Evolutionary conservation across 2,888 invertebrate species (phyloP).

Genomic region (Drosophila recens): DNA sequence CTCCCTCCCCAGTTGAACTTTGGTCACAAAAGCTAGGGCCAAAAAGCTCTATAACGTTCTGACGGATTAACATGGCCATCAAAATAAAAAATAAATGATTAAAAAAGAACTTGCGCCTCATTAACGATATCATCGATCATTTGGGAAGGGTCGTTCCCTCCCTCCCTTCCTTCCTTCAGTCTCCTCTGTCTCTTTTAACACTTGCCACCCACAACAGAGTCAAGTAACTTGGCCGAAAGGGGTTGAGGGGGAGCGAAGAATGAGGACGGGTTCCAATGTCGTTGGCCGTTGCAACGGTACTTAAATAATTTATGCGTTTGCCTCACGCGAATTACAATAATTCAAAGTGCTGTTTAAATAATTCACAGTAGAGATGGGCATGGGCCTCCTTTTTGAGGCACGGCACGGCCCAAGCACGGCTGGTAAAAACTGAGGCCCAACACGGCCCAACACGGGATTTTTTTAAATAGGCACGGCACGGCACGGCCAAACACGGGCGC

Average conservation of each 20-base stretch:
- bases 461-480: no score
- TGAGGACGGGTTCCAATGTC: constrained; percentile 40
- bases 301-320: constrained; percentile 67
- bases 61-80: constrained; percentile 51
- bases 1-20: constrained; percentile 58
- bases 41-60: constrained; percentile 41
- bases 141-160: constrained; percentile 2
- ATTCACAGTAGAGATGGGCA: constrained; percentile 42
- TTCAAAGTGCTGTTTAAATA: constrained; percentile 58
- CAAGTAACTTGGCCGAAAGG: constrained; percentile 9
- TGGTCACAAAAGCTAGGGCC: constrained; percentile 30
- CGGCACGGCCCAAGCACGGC: no score
- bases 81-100: constrained; percentile 23
- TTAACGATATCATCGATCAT: constrained; percentile 72
- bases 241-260: neutral
- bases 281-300: constrained; percentile 53
- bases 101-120: constrained; percentile 52
- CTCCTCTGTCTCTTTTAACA: neutral
- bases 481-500: no score
- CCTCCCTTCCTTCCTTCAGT: neutral
- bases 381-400: no score
- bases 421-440: no score
- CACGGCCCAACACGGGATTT: no score
- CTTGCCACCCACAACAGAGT: constrained; percentile 1
- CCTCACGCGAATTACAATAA: constrained; percentile 64